Evolutionary conservation across 2,797 vertebrate species (phyloP).

Genomic region (Argya squamiceps): DNA sequence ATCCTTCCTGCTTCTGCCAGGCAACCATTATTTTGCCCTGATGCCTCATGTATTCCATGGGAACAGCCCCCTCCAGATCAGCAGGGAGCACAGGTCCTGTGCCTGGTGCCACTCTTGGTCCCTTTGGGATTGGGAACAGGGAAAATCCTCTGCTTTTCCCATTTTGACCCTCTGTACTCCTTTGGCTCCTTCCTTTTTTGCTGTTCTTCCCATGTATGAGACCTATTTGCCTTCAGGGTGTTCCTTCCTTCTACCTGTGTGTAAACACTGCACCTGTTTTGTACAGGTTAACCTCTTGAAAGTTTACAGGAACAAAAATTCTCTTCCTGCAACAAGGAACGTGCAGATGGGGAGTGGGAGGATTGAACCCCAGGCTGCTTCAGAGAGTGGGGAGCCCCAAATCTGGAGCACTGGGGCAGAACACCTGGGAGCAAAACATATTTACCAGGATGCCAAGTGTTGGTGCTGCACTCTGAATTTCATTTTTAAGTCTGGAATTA

Average conservation of each 20-base stretch:
- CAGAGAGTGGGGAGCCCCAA: not conserved
- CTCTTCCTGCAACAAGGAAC: not conserved
- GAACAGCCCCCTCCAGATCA: not conserved
- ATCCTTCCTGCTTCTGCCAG: not conserved
- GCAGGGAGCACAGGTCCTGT: not conserved
- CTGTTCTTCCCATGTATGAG: not conserved
- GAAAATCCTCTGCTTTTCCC: not conserved
- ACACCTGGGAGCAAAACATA: accelerated
- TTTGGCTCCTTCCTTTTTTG: not conserved
- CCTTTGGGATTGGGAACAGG: not conserved
- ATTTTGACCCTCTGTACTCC: not conserved
- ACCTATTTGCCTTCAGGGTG: constrained; percentile 52
- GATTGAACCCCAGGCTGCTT: not conserved
- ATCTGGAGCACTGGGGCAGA: not conserved
- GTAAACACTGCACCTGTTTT: not conserved
- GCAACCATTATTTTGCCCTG: not conserved
- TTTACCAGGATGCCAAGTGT: accelerated
- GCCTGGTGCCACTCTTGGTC: not conserved
- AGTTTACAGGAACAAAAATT: not conserved
- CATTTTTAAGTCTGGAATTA: not conserved
- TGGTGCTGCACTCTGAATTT: not conserved
- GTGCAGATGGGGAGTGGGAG: not conserved
- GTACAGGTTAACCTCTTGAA: not conserved
- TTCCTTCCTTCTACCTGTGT: not conserved
- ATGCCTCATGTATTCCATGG: not conserved